phyloP scores from a whole-genome alignment of 2,888 invertebrate genomes.

The Stenoptilia bipunctidactyla region DNA sequence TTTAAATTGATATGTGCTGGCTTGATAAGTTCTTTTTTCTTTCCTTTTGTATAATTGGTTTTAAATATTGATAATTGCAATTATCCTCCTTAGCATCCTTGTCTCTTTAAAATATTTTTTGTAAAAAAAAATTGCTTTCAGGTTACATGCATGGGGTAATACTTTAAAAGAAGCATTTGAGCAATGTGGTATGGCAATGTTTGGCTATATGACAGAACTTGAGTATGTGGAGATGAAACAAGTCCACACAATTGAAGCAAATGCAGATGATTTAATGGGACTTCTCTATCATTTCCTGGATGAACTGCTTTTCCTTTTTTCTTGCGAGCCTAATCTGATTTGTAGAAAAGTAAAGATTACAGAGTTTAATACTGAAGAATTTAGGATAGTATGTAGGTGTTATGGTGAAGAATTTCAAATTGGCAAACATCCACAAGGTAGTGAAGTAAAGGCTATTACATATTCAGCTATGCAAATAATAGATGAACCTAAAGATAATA shows the following conservation, averaged over 20 bases:
- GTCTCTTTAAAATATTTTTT: too few species aligned
- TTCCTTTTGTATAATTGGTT: conserved; percentile 8
- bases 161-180: conserved; percentile 91
- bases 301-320: conserved; percentile 93
- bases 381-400: conserved; percentile 83
- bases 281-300: conserved; percentile 94
- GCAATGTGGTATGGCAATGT: conserved; percentile 96
- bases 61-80: neutral
- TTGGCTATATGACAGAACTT: conserved; percentile 96
- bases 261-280: conserved; percentile 89
- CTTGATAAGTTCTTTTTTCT: too few species aligned
- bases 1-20: too few species aligned
- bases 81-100: too few species aligned
- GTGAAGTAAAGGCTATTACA: conserved; percentile 99
- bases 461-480: conserved; percentile 98
- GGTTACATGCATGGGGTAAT: conserved; percentile 94
- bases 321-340: conserved; percentile 91
- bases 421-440: conserved; percentile 95
- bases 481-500: conserved; percentile 76
- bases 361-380: conserved; percentile 86
- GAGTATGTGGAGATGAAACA: conserved; percentile 85
- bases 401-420: conserved; percentile 96
- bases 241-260: conserved; percentile 86
- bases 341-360: conserved; percentile 89
- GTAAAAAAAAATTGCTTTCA: conserved; percentile 34